Conservation (phyloP, 2,888 invertebrate species). For the Argynnis bischoffii region DNA sequence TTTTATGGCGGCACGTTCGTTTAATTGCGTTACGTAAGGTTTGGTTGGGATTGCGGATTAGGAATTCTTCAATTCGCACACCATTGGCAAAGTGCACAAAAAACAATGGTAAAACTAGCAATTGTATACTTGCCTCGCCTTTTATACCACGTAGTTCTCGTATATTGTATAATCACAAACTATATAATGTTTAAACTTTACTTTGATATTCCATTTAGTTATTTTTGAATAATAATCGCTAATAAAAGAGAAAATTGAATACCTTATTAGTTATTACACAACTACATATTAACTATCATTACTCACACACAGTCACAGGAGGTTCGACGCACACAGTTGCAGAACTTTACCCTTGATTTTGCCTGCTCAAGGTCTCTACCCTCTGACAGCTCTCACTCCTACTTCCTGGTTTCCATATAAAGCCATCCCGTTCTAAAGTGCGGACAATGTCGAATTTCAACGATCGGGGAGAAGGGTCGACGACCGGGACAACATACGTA, state of each 20-base stretch:
- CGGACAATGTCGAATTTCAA: conserved; percentile 75
- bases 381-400: conserved; percentile 62
- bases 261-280: conserved; percentile 25
- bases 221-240: background rate
- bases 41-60: conserved; percentile 43
- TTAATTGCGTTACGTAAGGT: conserved; percentile 68
- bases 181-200: background rate
- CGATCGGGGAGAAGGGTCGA: conserved; percentile 70
- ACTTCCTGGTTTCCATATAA: conserved; percentile 56
- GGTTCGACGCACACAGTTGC: conserved; percentile 63
- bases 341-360: conserved; percentile 80
- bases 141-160: background rate
- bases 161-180: background rate
- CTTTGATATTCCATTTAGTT: background rate
- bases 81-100: background rate
- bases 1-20: conserved; percentile 68
- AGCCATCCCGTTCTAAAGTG: conserved; percentile 64
- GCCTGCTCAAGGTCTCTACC: conserved; percentile 82
- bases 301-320: conserved; percentile 57
- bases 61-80: conserved; percentile 20
- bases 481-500: conserved; percentile 72
- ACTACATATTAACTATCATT: conserved; percentile 43
- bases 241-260: conserved; percentile 6
- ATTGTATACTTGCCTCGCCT: background rate
- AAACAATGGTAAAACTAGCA: background rate